Conservation (phyloP, 2,888 invertebrate species). For the Steromphala cineraria region DNA sequence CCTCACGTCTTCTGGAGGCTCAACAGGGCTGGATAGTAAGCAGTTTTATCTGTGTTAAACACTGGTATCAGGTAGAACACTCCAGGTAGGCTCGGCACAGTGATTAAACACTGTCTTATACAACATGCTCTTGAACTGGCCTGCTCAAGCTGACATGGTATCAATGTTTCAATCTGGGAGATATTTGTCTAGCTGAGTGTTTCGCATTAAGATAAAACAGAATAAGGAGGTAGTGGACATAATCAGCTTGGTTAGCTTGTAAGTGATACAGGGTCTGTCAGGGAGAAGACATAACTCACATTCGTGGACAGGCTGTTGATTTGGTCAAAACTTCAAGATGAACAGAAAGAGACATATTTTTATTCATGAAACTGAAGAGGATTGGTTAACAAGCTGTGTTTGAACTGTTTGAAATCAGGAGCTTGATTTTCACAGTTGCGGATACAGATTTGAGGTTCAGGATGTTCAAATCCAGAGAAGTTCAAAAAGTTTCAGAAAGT, state of each 20-base stretch:
- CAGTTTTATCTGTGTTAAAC: slow-evolving; percentile 13
- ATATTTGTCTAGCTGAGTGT: background rate
- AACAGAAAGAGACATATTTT: no score
- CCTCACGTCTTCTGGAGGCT: background rate
- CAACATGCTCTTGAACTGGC: background rate
- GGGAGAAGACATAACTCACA: no score
- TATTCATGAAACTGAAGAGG: no score
- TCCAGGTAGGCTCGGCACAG: background rate
- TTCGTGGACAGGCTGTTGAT: no score
- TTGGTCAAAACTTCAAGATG: no score
- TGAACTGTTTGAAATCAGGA: no score
- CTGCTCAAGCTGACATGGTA: background rate
- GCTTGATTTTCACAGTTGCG: no score
- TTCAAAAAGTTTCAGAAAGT: no score
- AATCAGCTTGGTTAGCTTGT: background rate
- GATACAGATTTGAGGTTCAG: no score
- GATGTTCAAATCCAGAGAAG: no score
- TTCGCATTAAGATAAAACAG: background rate
- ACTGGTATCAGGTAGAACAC: slow-evolving; percentile 9
- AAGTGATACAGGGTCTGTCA: background rate
- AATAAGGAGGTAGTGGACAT: background rate
- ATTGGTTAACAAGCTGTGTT: no score
- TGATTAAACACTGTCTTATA: slow-evolving; percentile 10
- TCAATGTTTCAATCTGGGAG: background rate
- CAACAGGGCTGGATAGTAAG: background rate